A percentile compares a stretch with the other conserved stretches of the same genome.
These are phyloP conservation scores for Olivierus martensii DNA, from an alignment of 1,140 invertebrate species.

Conservation along the genomic window DNA sequence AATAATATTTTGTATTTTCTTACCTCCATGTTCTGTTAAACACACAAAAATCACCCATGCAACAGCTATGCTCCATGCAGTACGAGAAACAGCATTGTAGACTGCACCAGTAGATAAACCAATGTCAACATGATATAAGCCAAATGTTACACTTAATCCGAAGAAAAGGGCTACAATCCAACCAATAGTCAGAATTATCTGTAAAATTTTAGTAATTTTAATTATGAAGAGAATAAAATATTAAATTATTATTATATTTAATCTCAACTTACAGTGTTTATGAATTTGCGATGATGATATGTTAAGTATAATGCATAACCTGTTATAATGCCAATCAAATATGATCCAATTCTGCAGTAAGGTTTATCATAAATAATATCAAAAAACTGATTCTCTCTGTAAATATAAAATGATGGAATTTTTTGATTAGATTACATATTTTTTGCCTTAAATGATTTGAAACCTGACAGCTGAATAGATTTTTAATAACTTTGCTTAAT, in stretches of 20 bases:
- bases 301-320: constrained; percentile 28
- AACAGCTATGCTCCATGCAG: constrained; percentile 64
- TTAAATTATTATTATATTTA: no score
- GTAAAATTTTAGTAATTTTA: neutral
- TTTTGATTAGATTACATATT: no score
- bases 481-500: no score
- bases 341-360: constrained; percentile 36
- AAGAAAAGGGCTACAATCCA: constrained; percentile 7
- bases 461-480: no score
- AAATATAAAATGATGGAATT: no score
- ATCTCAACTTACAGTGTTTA: neutral
- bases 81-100: constrained; percentile 69
- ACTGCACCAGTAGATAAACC: constrained; percentile 24
- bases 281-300: neutral
- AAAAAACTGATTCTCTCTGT: no score
- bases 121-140: constrained; percentile 30
- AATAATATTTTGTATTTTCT: neutral
- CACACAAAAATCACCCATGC: constrained; percentile 80
- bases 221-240: no score
- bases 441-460: no score
- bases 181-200: neutral
- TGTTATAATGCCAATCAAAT: constrained; percentile 34
- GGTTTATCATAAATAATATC: constrained; percentile 70
- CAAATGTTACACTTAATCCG: constrained; percentile 9
- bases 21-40: constrained; percentile 46